Evolutionary conservation across 1,140 invertebrate genomes (phyloP).

Genomic region (Arctopsyche grandis): DNA sequence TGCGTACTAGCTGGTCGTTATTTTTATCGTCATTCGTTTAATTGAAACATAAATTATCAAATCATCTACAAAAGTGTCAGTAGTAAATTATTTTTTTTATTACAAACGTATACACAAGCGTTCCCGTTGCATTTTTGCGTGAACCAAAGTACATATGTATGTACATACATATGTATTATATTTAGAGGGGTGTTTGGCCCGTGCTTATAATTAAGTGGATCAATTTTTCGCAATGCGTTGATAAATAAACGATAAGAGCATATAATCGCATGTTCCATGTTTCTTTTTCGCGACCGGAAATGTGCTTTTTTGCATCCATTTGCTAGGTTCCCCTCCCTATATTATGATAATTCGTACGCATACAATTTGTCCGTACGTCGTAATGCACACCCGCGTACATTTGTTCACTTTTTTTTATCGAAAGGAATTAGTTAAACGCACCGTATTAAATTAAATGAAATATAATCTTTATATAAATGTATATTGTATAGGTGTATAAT

Average conservation of each 20-base stretch:
- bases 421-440: neutral
- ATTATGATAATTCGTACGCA: neutral
- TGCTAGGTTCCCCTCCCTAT: neutral
- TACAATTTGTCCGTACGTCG: neutral
- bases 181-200: neutral
- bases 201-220: neutral
- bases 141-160: neutral
- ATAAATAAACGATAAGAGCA: neutral
- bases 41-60: slow-evolving; percentile 42
- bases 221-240: neutral
- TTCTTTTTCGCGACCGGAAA: neutral
- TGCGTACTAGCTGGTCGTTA: neutral
- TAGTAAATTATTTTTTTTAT: slow-evolving; percentile 15
- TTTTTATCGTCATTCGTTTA: slow-evolving; percentile 19
- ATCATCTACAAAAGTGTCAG: slow-evolving; percentile 27
- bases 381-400: neutral
- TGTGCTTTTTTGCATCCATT: neutral
- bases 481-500: neutral
- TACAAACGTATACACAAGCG: neutral
- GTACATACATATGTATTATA: no score
- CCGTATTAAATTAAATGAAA: neutral
- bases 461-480: neutral
- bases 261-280: no score
- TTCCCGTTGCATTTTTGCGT: neutral
- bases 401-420: neutral